Evolutionary conservation across 2,113 vertebrate genomes (phyloP), one percentile per base, ranked within the genome.

Genomic region (Paramisgurnus dabryanus): DNA sequence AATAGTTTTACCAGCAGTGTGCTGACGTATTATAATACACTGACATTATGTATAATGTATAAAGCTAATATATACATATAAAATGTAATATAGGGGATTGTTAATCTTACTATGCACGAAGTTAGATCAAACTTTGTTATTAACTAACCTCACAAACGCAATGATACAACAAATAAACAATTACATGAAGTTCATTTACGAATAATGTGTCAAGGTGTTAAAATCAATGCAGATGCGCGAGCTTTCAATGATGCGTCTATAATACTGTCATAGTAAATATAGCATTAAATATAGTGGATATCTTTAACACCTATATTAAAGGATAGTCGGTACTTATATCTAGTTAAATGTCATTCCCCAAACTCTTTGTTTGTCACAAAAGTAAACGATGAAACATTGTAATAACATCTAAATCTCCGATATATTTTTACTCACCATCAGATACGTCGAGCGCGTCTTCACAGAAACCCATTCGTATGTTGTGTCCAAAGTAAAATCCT

Each of bases 401-500:
- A 1, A 50, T 49, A 4, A 50, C 6, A 12, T 50, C 0, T 11
- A 50, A 49, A 50, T 34, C 27, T 11, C 9, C 49, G 27, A 3
- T 8, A 1, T 12, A 50, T 50, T 11, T 49, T 40, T 10, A 64
- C 73, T 75, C 22, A 75, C 73, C 73, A 49, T 64, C 18, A 64
- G 43, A 39, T 49, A 75, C 49, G n/a, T 34, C 43, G 43, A 75
- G 39, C 41, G 18, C 12, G 45, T 63, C 58, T 10, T 64, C 58
- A 50, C 43, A 7, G 58, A 10, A 15, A 49, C 41, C 73, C 43
- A 75, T 64, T 63, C 73, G 58, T 64, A 58, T 75, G 43, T 7
- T 27, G 39, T 61, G 45, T 61, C 5, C 12, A 11, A 18, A 72
- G 39, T 11, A 41, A 4, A 5, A 58, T 7, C 27, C 27, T 34